phyloP scores from a whole-genome alignment of 2,797 vertebrate genomes.

The Ceyx erithaca region DNA sequence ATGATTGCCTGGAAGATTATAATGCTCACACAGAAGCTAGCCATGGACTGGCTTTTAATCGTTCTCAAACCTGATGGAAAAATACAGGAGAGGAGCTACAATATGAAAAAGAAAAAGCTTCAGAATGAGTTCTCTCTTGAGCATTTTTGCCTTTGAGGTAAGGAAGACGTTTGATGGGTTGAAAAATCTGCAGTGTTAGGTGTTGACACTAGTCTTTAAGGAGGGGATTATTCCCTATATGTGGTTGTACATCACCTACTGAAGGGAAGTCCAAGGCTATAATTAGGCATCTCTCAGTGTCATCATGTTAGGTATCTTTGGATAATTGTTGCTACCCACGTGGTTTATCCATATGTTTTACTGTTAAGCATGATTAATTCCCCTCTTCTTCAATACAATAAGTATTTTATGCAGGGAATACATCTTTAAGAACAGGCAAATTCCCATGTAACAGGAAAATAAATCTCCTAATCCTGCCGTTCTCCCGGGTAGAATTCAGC shows the following conservation, averaged over 20 bases:
- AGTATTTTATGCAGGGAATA: not conserved
- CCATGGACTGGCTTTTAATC: not conserved
- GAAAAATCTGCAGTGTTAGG: not conserved
- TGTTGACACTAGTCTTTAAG: not conserved
- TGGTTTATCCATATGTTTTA: slow-evolving; percentile 26
- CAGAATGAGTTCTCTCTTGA: not conserved
- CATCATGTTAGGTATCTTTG: not conserved
- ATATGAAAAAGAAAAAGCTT: not conserved
- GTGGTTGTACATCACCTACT: not conserved
- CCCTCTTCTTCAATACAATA: not conserved
- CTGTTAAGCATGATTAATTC: slow-evolving; percentile 6
- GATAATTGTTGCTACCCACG: slow-evolving; percentile 45
- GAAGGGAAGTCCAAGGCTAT: slow-evolving; percentile 32
- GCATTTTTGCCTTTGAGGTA: not conserved
- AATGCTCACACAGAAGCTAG: not conserved
- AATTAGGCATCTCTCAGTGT: slow-evolving; percentile 16
- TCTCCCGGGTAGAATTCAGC: not conserved
- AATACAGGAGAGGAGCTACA: not conserved
- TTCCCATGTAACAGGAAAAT: not conserved
- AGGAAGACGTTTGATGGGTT: not conserved
- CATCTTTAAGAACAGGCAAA: not conserved
- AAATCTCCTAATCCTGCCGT: not conserved
- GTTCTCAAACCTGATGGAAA: not conserved
- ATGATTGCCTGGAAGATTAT: slow-evolving; percentile 37
- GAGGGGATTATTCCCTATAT: not conserved